Evolutionary conservation across 2,113 vertebrate genomes (phyloP).

Genomic region (Stegostoma tigrinum): DNA sequence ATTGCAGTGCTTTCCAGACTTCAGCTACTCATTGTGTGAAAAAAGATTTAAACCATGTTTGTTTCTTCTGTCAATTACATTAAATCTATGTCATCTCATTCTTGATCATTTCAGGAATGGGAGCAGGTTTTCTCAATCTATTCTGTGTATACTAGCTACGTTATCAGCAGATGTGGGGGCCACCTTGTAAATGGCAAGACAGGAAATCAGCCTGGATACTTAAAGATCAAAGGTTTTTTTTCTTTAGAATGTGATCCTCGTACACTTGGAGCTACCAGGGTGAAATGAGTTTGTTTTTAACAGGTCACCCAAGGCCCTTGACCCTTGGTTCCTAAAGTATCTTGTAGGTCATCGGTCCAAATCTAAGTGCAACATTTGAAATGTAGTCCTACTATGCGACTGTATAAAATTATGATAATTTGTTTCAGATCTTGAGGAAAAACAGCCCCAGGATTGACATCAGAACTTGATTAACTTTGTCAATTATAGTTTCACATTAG

Average conservation of each 20-base stretch:
- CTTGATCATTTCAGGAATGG: no score
- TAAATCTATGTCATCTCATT: no score
- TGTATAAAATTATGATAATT: background rate
- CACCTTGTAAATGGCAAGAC: background rate
- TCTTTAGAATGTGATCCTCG: background rate
- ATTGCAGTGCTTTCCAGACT: no score
- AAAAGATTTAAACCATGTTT: no score
- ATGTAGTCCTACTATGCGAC: background rate
- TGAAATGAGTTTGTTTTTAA: background rate
- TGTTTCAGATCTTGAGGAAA: background rate
- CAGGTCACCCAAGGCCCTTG: background rate
- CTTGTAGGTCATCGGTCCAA: background rate
- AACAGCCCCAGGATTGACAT: background rate
- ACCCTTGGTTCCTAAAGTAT: background rate
- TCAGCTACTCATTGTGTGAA: no score
- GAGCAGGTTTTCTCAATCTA: no score
- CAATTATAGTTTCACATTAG: conserved; percentile 29
- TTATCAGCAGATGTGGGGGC: background rate
- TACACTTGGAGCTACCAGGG: background rate
- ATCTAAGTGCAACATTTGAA: background rate
- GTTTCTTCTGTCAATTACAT: no score
- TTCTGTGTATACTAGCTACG: background rate
- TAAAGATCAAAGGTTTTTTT: background rate
- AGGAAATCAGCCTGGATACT: background rate
- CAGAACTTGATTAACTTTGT: conserved; percentile 22